These are phyloP conservation scores for Brachyalestes nurse DNA, from an alignment of 2,797 vertebrate species.

Conservation along the genomic window DNA sequence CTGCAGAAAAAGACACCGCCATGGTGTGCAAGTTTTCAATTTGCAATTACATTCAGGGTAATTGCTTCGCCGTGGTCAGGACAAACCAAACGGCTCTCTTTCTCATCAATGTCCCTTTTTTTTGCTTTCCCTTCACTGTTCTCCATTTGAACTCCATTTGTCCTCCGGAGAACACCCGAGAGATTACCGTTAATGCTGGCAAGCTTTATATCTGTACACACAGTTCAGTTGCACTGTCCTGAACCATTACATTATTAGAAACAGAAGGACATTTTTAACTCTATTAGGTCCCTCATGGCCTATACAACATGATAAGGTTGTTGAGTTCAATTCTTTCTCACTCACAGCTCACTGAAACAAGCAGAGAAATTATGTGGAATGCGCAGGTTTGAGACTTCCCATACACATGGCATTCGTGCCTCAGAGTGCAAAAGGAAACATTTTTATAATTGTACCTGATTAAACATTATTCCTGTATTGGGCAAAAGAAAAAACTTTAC, in stretches of 20 bases:
- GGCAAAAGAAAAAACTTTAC: too few species aligned
- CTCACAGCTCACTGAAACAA: too few species aligned
- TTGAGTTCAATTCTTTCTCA: background rate
- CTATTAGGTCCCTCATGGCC: background rate
- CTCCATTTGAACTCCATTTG: background rate
- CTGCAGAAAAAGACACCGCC: conserved; percentile 26
- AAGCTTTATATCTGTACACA: conserved; percentile 13
- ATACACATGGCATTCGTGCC: background rate
- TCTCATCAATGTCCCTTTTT: conserved; percentile 4
- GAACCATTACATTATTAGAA: conserved; percentile 2
- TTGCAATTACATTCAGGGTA: conserved; percentile 33
- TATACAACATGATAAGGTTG: background rate
- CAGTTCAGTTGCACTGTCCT: background rate
- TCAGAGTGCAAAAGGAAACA: too few species aligned
- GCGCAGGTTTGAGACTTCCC: background rate
- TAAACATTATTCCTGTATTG: too few species aligned
- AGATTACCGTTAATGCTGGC: background rate
- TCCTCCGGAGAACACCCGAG: conserved; percentile 6
- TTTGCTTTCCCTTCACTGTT: conserved; percentile 3
- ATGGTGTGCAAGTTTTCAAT: conserved; percentile 36
- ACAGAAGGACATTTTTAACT: background rate
- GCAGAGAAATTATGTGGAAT: background rate
- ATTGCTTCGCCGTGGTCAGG: conserved; percentile 22
- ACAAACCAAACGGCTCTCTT: conserved; percentile 7
- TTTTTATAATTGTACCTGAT: too few species aligned